Base-by-base conservation (phyloP, 1,140 invertebrate species). In the Batillaria attramentaria region DNA sequence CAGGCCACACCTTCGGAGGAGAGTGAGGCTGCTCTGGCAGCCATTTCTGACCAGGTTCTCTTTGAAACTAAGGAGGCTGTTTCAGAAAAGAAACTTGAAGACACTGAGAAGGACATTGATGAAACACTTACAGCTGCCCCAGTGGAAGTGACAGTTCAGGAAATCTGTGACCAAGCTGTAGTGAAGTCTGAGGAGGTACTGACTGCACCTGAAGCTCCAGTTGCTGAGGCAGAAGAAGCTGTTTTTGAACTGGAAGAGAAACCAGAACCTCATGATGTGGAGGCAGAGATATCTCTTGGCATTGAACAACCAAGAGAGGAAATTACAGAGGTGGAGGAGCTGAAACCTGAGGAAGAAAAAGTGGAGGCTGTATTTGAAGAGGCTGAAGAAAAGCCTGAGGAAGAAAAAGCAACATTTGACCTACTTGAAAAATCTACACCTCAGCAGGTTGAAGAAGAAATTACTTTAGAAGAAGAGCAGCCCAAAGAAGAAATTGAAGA, bases 391-490 rank as follows among this genome's bases (percentile, higher is more conserved):
- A 0, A 66, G 39, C 13, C 10, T 33, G 65, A 66, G 39, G 65
- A 50, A 35, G 70, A 74, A 50, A 68, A 78, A n/a, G n/a, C 68
- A 33, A 31, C 41, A 6, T 43, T 79, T 35, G 78, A 79, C 33
- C 77, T 81, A 20, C 62, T 79, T 42, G 76, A 68, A 43, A 79
- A 84, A 70, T 66, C 70, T 16, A 28, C 16, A 35, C 70, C 57
- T 72, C 83, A 83, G 28, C 85, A 80, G 18, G 62, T 72, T 69
- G 54, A 42, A 20, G 39, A 39, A 62, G 73, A 78, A 76, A 60
- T 72, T 70, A 39, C 31, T 50, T 35, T 74, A 20, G 78, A 50
- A 60, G 37, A 37, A 41, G 57, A 72, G 5, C n/a, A 79, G 65
- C 41, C 62, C 43, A 4, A 79, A 68, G 81, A 43, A 50, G 81